phyloP scores from a whole-genome alignment of 2,797 vertebrate genomes.

The Loriculus beryllinus region DNA sequence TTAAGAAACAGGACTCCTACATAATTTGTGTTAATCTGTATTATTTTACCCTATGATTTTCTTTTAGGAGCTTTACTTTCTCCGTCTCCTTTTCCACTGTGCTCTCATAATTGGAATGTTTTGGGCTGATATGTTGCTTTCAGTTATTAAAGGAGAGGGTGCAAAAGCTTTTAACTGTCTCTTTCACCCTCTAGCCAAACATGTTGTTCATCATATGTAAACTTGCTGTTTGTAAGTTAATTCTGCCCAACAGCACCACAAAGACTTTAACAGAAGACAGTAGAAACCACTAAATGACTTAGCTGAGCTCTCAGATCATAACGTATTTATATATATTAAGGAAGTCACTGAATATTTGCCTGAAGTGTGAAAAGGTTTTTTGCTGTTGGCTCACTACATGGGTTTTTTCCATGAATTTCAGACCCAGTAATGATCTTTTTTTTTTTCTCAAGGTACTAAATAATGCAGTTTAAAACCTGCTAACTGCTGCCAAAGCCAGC shows the following conservation, averaged over 20 bases:
- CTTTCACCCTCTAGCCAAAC: background rate
- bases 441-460: background rate
- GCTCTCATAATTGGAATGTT: background rate
- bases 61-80: background rate
- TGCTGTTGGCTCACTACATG: background rate
- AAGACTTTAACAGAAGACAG: background rate
- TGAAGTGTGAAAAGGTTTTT: background rate
- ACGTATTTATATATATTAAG: background rate
- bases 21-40: conserved; percentile 42
- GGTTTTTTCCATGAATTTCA: background rate
- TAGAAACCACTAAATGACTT: background rate
- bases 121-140: background rate
- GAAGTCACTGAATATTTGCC: background rate
- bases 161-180: background rate
- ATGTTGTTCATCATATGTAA: background rate
- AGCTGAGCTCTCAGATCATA: background rate
- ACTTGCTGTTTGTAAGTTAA: background rate
- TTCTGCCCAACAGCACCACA: background rate
- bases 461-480: background rate
- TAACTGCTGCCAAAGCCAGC: background rate
- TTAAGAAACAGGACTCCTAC: conserved; percentile 39
- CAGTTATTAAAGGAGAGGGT: background rate
- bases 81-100: background rate
- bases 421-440: background rate
- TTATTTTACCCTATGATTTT: conserved; percentile 26